These are phyloP conservation scores for Orientallactaga sibirica DNA, from an alignment of 2,797 vertebrate species.

Conservation along the genomic window DNA sequence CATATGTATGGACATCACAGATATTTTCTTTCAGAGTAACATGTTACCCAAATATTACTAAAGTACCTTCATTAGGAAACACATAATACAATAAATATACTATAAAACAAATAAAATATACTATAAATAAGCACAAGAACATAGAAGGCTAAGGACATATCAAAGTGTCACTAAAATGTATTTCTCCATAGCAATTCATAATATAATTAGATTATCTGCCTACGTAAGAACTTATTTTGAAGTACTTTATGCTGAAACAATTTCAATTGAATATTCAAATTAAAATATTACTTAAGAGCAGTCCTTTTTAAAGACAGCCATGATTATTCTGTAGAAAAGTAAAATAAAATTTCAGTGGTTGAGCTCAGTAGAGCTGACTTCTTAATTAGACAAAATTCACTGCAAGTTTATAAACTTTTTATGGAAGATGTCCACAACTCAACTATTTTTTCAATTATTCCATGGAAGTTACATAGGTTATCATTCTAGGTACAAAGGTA, in stretches of 20 bases:
- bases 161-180: background rate
- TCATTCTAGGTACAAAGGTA: background rate
- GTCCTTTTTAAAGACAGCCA: background rate
- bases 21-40: slow-evolving; percentile 24
- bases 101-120: background rate
- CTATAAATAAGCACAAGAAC: slow-evolving; percentile 16
- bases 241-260: background rate
- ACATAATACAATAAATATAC: slow-evolving; percentile 23
- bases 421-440: background rate
- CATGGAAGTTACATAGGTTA: background rate
- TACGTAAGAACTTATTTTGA: background rate
- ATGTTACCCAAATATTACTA: background rate
- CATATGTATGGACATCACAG: background rate
- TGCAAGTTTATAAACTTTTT: background rate
- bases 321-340: background rate
- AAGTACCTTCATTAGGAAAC: background rate
- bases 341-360: background rate
- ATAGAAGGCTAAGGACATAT: background rate
- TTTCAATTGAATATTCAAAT: slow-evolving; percentile 11
- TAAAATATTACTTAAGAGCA: slow-evolving; percentile 29
- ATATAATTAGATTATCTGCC: slow-evolving; percentile 21
- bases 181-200: slow-evolving; percentile 21
- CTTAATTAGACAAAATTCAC: background rate
- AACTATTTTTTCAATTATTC: background rate
- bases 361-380: background rate